Conservation (phyloP, 64 coral and sea anemone species). For the Dendronephthya gigantea region DNA sequence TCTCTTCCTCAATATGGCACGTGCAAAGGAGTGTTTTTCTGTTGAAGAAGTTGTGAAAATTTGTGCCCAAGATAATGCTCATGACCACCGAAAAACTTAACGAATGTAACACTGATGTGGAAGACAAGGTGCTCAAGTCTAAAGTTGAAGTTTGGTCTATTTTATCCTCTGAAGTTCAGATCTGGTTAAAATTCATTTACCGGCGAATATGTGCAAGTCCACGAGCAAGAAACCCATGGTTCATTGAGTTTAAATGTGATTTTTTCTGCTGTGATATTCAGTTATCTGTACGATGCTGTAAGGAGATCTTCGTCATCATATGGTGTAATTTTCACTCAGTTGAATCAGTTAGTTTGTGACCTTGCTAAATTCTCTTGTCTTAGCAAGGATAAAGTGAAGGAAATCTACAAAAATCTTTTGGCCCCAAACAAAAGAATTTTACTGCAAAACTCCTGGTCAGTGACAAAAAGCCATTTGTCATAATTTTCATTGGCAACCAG, state of each 20-base stretch:
- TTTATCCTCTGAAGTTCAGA: conserved; percentile 22
- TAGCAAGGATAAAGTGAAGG: conserved; percentile 26
- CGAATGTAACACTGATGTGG: not conserved
- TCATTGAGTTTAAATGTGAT: conserved; percentile 42
- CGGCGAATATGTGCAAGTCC: conserved; percentile 39
- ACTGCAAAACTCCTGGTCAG: conserved; percentile 29
- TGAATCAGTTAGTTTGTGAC: conserved; percentile 19
- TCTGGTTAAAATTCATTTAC: conserved; percentile 44
- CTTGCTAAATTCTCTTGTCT: conserved; percentile 28
- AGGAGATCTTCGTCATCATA: conserved; percentile 22
- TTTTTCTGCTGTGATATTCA: conserved; percentile 36
- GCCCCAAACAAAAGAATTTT: conserved; percentile 41
- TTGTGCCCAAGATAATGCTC: conserved; percentile 20
- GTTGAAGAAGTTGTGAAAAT: conserved; percentile 23
- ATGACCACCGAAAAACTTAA: conserved; percentile 9
- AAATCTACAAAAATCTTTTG: conserved; percentile 32
- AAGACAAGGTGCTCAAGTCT: conserved; percentile 21
- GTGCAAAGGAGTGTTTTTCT: not conserved
- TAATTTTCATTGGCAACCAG: conserved; percentile 10
- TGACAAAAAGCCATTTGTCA: conserved; percentile 46
- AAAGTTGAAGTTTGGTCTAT: conserved; percentile 18
- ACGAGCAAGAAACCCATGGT: conserved; percentile 41
- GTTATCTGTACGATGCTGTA: conserved; percentile 28
- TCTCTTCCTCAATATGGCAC: conserved; percentile 46
- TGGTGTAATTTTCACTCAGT: conserved; percentile 24